These are phyloP conservation scores for Achlya flavicornis DNA, from an alignment of 2,888 invertebrate genomes.

Conservation along the genomic window DNA sequence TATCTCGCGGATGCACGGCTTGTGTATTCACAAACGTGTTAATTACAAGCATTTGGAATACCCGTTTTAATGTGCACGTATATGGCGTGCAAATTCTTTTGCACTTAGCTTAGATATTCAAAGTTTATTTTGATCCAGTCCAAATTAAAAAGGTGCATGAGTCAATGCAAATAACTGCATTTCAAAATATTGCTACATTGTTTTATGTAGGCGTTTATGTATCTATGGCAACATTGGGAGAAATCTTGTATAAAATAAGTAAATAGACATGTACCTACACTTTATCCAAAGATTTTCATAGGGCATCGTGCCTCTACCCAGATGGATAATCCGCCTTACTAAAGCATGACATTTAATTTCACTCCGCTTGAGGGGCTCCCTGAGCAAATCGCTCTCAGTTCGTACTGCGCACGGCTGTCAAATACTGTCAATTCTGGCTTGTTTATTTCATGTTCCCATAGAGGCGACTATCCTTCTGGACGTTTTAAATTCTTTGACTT, in stretches of 20 bases:
- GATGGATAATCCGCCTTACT: too few species aligned
- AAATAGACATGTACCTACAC: neutral
- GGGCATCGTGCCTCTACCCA: too few species aligned
- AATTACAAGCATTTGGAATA: constrained; percentile 66
- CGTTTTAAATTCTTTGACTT: too few species aligned
- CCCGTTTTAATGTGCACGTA: constrained; percentile 59
- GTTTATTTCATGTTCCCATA: too few species aligned
- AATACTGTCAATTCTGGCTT: too few species aligned
- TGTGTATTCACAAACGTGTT: constrained; percentile 73
- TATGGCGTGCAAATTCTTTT: constrained; percentile 67
- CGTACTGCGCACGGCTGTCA: too few species aligned
- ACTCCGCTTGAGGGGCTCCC: too few species aligned
- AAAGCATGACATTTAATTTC: too few species aligned
- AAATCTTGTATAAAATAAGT: neutral
- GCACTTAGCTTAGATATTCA: constrained; percentile 44
- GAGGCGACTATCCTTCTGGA: too few species aligned
- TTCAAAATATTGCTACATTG: neutral
- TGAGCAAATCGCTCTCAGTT: too few species aligned
- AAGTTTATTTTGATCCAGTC: constrained; percentile 29
- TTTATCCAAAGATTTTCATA: neutral
- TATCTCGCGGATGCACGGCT: constrained; percentile 54
- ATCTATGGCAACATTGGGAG: neutral
- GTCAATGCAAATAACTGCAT: constrained; percentile 6
- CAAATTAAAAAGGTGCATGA: neutral
- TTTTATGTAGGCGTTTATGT: constrained; percentile 9